phyloP scores from a whole-genome alignment of 2,888 invertebrate species.

The Papilio protenor region DNA sequence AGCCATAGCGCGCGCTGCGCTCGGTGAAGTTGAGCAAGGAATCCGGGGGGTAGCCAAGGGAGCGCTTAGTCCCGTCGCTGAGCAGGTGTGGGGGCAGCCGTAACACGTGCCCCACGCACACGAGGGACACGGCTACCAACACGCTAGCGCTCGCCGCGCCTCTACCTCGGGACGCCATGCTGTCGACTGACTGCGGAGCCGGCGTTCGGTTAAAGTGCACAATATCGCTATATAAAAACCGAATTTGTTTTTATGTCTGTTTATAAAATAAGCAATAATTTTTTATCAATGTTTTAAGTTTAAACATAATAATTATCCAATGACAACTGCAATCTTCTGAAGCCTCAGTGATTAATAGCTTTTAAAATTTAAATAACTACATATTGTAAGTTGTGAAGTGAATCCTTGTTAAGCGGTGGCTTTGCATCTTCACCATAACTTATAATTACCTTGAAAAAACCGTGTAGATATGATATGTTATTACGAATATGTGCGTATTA shows the following conservation, averaged over 20 bases:
- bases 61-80: slow-evolving; percentile 51
- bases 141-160: slow-evolving; percentile 51
- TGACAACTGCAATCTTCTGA: too few relatives aligned
- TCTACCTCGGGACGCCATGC: slow-evolving; percentile 57
- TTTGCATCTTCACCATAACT: too few relatives aligned
- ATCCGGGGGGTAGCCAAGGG: slow-evolving; percentile 54
- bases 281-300: too few relatives aligned
- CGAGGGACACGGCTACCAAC: slow-evolving; percentile 51
- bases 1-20: slow-evolving; percentile 44
- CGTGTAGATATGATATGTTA: too few relatives aligned
- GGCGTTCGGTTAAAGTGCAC: slow-evolving; percentile 3
- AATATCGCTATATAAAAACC: slow-evolving; percentile 3
- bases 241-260: background rate
- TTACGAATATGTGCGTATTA: background rate
- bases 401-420: too few relatives aligned
- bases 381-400: too few relatives aligned
- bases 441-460: too few relatives aligned
- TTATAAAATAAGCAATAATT: background rate
- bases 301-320: too few relatives aligned
- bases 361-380: too few relatives aligned
- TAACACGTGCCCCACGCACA: slow-evolving; percentile 50
- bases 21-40: slow-evolving; percentile 50
- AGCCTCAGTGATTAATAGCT: too few relatives aligned
- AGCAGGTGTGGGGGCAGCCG: slow-evolving; percentile 50
- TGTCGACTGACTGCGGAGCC: slow-evolving; percentile 53